Evolutionary conservation across 2,797 vertebrate genomes (phyloP).

Genomic region (Parauchenoglanis ngamensis): DNA sequence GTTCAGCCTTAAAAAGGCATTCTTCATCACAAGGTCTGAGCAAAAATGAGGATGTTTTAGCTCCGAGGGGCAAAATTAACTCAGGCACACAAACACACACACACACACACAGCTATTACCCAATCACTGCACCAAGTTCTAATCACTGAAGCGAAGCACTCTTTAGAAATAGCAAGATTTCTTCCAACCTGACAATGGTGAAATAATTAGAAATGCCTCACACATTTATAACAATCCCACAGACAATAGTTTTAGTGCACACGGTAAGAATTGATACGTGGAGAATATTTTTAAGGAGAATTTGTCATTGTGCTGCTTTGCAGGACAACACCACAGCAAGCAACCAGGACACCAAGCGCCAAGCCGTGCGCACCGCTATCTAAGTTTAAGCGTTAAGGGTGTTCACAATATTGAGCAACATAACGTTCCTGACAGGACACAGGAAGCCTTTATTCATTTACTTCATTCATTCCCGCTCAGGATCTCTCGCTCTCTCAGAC

Average conservation of each 20-base stretch:
- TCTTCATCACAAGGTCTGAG: conserved; percentile 47
- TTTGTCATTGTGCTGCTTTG: too few species aligned
- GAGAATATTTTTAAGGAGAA: conserved; percentile 18
- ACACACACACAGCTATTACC: conserved; percentile 20
- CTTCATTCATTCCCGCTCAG: neutral
- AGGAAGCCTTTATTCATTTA: conserved; percentile 28
- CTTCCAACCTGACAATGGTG: conserved; percentile 56
- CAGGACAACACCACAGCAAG: too few species aligned
- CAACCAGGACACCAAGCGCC: too few species aligned
- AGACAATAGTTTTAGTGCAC: conserved; percentile 60
- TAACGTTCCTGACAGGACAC: conserved; percentile 27
- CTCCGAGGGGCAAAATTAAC: neutral
- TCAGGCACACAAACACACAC: neutral
- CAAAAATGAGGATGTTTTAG: conserved; percentile 39
- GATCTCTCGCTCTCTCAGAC: neutral
- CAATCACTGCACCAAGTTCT: conserved; percentile 55
- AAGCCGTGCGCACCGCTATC: too few species aligned
- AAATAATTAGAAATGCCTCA: conserved; percentile 66
- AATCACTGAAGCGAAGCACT: conserved; percentile 56
- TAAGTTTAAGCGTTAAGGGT: too few species aligned
- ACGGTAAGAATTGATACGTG: conserved; percentile 49
- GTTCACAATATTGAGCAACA: conserved; percentile 12
- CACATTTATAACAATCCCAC: conserved; percentile 59
- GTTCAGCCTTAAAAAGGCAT: conserved; percentile 48
- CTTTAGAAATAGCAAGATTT: conserved; percentile 64